Percentiles rank a stretch among this genome's conserved stretches.
Conservation (phyloP, 2,797 vertebrate genomes). For the Cirrhinus molitorella region DNA sequence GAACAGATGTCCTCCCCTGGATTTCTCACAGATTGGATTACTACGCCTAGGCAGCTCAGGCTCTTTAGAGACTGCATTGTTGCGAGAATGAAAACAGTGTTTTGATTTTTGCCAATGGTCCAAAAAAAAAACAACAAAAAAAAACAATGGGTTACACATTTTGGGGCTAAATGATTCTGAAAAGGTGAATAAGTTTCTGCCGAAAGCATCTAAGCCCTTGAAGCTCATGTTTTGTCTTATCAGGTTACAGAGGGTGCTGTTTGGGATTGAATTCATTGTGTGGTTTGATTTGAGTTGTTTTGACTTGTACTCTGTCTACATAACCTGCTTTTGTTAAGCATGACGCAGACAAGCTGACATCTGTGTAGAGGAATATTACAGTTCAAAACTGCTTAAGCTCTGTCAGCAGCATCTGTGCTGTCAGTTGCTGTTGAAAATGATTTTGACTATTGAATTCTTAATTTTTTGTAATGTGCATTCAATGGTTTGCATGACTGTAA, state of each 20-base stretch:
- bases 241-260: constrained; percentile 8
- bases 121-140: neutral
- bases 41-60: constrained; percentile 59
- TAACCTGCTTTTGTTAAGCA: constrained; percentile 24
- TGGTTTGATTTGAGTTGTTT: constrained; percentile 12
- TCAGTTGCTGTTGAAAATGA: neutral
- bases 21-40: constrained; percentile 68
- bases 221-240: constrained; percentile 15
- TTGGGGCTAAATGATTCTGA: constrained; percentile 5
- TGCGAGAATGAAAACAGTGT: constrained; percentile 39
- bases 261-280: constrained; percentile 2
- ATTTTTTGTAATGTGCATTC: neutral
- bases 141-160: neutral
- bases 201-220: neutral
- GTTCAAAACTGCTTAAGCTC: neutral
- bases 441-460: neutral
- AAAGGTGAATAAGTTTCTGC: neutral
- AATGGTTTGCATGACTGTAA: neutral
- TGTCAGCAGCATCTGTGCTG: neutral
- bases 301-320: constrained; percentile 4
- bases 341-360: neutral
- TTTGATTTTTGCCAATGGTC: constrained; percentile 1
- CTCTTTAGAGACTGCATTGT: constrained; percentile 56
- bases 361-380: neutral
- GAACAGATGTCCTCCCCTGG: constrained; percentile 68